Percentiles rank a stretch among this genome's conserved stretches.
Evolutionary conservation across 2,888 invertebrate genomes (phyloP).

Genomic region (Megamerina dolium): DNA sequence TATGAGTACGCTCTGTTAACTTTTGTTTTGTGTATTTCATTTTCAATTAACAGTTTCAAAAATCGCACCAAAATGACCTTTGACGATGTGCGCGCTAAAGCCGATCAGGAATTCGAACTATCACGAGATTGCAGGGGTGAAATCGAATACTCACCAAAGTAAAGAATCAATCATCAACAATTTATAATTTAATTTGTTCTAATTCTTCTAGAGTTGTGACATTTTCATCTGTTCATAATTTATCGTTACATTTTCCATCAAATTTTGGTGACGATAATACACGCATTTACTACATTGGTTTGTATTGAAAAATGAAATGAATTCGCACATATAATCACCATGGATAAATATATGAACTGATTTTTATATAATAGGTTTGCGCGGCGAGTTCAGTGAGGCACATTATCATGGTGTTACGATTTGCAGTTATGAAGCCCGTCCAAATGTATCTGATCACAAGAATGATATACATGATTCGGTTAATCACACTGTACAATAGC

Average conservation of each 20-base stretch:
- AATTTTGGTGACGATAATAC: constrained; percentile 85
- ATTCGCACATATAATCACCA: background rate
- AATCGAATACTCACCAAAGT: constrained; percentile 89
- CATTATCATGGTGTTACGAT: constrained; percentile 87
- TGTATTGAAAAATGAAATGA: too few relatives aligned
- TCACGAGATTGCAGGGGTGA: constrained; percentile 70
- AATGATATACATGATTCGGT: constrained; percentile 60
- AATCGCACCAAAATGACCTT: constrained; percentile 93
- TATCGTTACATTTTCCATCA: constrained; percentile 83
- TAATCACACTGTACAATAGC: constrained; percentile 52
- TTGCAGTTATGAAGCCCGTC: constrained; percentile 81
- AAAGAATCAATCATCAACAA: constrained; percentile 27
- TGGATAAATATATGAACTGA: background rate
- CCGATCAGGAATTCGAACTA: constrained; percentile 89
- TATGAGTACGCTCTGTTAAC: background rate
- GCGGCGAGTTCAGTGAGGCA: constrained; percentile 83
- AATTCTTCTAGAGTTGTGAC: constrained; percentile 73
- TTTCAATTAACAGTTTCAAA: constrained; percentile 79
- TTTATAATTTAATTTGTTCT: background rate
- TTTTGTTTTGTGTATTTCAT: constrained; percentile 1
- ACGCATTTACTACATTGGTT: constrained; percentile 82
- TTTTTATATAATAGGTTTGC: constrained; percentile 51
- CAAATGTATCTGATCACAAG: constrained; percentile 82
- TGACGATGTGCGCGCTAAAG: constrained; percentile 67
- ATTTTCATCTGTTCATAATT: constrained; percentile 83